phyloP scores from a whole-genome alignment of 2,888 invertebrate species.

The Acronicta psi region DNA sequence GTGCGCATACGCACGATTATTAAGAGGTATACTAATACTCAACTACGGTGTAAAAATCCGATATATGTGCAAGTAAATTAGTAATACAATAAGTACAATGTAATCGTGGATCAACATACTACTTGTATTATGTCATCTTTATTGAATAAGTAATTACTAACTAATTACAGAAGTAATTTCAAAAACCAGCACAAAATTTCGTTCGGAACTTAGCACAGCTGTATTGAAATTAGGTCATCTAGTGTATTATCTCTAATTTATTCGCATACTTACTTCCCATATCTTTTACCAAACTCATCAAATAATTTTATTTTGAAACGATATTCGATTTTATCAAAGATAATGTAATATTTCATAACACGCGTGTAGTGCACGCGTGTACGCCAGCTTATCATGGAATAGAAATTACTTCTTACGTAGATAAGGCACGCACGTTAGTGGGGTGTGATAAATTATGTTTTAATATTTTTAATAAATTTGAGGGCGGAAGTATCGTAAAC shows the following conservation, averaged over 20 bases:
- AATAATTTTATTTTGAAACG: background rate
- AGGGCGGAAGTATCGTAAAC: too few relatives aligned
- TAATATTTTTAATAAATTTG: constrained; percentile 3
- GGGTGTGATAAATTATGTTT: constrained; percentile 10
- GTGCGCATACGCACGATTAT: too few relatives aligned
- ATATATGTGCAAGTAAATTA: too few relatives aligned
- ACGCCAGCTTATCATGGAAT: background rate
- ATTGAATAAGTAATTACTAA: too few relatives aligned
- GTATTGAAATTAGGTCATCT: background rate
- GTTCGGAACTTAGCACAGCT: too few relatives aligned
- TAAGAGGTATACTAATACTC: too few relatives aligned
- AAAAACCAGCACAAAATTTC: too few relatives aligned
- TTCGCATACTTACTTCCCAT: constrained; percentile 1
- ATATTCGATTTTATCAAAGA: constrained; percentile 14
- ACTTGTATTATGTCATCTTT: too few relatives aligned
- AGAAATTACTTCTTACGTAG: background rate
- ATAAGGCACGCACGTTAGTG: background rate
- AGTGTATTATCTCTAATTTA: constrained; percentile 2
- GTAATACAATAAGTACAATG: too few relatives aligned
- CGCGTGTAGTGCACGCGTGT: background rate
- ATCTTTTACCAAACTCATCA: background rate
- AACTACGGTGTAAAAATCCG: too few relatives aligned
- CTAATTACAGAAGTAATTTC: too few relatives aligned
- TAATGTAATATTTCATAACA: constrained; percentile 25
- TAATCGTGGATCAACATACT: too few relatives aligned